Percentiles rank a stretch among this genome's conserved stretches.
Conservation (phyloP, 2,888 invertebrate species). For the Ptychoptera albimana region DNA sequence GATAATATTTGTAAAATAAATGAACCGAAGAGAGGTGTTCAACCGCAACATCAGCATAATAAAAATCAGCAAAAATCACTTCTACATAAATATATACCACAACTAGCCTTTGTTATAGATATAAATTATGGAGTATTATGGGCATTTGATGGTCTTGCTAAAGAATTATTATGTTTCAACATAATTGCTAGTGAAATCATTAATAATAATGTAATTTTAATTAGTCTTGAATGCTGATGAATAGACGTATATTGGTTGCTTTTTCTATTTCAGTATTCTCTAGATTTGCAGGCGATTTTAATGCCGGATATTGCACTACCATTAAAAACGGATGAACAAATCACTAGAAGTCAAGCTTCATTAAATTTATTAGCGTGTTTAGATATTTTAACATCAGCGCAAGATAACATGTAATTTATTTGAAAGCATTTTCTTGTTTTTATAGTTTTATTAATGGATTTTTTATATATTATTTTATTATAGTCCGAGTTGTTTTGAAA, state of each 20-base stretch:
- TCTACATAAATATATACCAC: conserved; percentile 22
- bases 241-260: not conserved
- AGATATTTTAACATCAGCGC: conserved; percentile 72
- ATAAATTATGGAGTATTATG: conserved; percentile 86
- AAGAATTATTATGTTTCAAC: conserved; percentile 58
- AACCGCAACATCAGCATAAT: conserved; percentile 15
- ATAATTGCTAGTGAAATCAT: conserved; percentile 59
- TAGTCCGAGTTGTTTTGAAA: conserved; percentile 26
- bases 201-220: conserved; percentile 4
- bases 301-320: conserved; percentile 74
- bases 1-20: conserved; percentile 13
- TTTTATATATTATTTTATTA: conserved; percentile 5
- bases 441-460: not conserved
- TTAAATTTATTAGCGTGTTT: conserved; percentile 77
- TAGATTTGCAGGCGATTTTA: conserved; percentile 41
- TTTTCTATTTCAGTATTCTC: conserved; percentile 19
- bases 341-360: conserved; percentile 78
- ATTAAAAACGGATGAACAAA: conserved; percentile 44
- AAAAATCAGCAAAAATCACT: conserved; percentile 14
- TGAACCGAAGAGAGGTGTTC: conserved; percentile 3
- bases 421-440: not conserved
- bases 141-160: conserved; percentile 60
- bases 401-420: conserved; percentile 43
- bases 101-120: conserved; percentile 44
- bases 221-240: not conserved